Evolutionary conservation across 2,113 vertebrate genomes (phyloP).

Genomic region (Rynchops niger): DNA sequence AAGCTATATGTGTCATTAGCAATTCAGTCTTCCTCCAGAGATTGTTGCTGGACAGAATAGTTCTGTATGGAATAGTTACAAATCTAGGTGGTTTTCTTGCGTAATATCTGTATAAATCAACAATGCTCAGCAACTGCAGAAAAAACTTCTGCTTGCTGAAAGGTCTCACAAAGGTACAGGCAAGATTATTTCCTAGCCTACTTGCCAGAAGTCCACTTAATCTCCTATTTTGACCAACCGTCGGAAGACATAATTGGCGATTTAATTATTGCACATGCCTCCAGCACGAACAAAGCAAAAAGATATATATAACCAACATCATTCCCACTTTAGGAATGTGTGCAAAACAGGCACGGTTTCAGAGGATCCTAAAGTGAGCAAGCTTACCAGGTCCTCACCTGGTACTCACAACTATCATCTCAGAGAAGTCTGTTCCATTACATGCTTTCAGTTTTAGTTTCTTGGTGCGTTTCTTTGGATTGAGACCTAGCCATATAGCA

Average conservation of each 20-base stretch:
- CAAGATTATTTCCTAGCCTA: neutral
- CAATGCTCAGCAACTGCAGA: neutral
- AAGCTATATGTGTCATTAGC: neutral
- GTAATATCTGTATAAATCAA: neutral
- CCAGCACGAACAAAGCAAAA: neutral
- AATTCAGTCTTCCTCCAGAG: neutral
- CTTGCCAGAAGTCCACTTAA: neutral
- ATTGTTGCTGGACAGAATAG: neutral
- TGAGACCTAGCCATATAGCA: neutral
- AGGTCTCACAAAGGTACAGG: neutral
- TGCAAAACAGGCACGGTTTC: neutral
- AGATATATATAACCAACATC: accelerated
- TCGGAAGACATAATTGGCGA: neutral
- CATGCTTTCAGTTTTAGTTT: neutral
- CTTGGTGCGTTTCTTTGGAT: neutral
- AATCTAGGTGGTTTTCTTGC: neutral
- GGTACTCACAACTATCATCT: neutral
- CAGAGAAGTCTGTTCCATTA: neutral
- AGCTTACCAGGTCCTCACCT: neutral
- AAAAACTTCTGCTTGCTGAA: neutral
- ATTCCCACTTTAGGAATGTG: neutral
- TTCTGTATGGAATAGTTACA: neutral
- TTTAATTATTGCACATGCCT: neutral
- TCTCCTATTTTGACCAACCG: neutral
- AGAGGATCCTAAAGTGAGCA: neutral